Evolutionary conservation across 2,888 invertebrate species (phyloP).

Genomic region (Ormyrus thymus): DNA sequence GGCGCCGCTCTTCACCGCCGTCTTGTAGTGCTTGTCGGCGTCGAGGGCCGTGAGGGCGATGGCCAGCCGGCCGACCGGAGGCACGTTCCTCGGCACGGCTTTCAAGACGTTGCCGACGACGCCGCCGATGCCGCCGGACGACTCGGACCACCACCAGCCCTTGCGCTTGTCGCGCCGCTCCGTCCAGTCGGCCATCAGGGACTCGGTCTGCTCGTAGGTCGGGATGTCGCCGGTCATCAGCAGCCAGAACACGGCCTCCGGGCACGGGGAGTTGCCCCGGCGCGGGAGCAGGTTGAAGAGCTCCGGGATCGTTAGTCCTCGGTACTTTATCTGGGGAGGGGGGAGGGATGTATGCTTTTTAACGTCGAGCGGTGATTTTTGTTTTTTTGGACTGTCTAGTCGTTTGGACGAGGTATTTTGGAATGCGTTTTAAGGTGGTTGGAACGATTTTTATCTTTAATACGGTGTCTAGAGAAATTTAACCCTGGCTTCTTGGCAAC

Average conservation of each 20-base stretch:
- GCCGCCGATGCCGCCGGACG: slow-evolving; percentile 60
- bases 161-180: slow-evolving; percentile 62
- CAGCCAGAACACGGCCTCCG: slow-evolving; percentile 69
- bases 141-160: slow-evolving; percentile 65
- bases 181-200: slow-evolving; percentile 67
- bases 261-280: slow-evolving; percentile 66
- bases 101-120: slow-evolving; percentile 60
- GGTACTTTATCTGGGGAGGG: slow-evolving; percentile 62
- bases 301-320: slow-evolving; percentile 69
- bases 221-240: slow-evolving; percentile 69
- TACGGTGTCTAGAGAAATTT: too few relatives aligned
- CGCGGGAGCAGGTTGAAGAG: slow-evolving; percentile 64
- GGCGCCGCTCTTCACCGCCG: slow-evolving; percentile 55
- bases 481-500: too few relatives aligned
- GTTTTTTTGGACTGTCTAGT: too few relatives aligned
- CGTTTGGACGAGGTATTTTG: too few relatives aligned
- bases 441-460: too few relatives aligned
- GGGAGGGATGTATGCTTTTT: not conserved
- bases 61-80: slow-evolving; percentile 64
- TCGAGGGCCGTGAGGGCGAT: slow-evolving; percentile 65
- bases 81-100: slow-evolving; percentile 62
- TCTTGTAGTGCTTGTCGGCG: slow-evolving; percentile 58
- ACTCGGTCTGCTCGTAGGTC: slow-evolving; percentile 66
- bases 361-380: not conserved
- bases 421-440: too few relatives aligned